Base-by-base conservation (phyloP, 2,888 invertebrate genomes). In the Prosapia bicincta region DNA sequence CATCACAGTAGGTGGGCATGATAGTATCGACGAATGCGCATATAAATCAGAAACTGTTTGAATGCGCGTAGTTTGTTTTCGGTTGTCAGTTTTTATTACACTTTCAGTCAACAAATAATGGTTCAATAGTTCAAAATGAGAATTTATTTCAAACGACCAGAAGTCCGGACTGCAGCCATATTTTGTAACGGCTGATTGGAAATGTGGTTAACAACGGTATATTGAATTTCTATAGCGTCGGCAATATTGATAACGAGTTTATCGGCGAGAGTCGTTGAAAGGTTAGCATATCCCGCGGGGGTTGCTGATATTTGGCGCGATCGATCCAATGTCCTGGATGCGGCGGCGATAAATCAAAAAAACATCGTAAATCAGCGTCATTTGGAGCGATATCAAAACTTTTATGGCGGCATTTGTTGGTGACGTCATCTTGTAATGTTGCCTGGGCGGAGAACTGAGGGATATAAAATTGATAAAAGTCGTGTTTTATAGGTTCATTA, bases 381-480 rank as follows among this genome's bases (percentile, higher is more conserved):
- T 66, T 28, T 72, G 72, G 28, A 54, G 71, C 66, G 71, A 75
- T 75, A 75, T 69, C 71, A 75, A 69, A 66, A 67, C 66, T 75
- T 71, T 75, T 75, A 75, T 75, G 67, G 75, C 54, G 28, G 67
- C 75, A 75, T 75, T 75, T 75, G 75, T 75, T 75, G 69, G 66
- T 43, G 71, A 75, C 67, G 71, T 71, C 75, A 75, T 71, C 71
- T 71, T 66, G 75, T 66, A 30, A 38, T 75, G 75, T 71, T 38
- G 71, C 28, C 26, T 32, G 71, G 25, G 71, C 54, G 71, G 28
- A 67, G 67, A 72, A 38, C 72, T 67, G 30, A n/a, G 71, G 71
- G 67, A 28, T 69, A 71, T 75, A 75, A 75, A 75, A 75, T 75
- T 75, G 75, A 75, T 75, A 75, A 75, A 75, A 75, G 66, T 71